Evolutionary conservation across 1,140 invertebrate genomes (phyloP).

Genomic region (Teleogryllus occipitalis): DNA sequence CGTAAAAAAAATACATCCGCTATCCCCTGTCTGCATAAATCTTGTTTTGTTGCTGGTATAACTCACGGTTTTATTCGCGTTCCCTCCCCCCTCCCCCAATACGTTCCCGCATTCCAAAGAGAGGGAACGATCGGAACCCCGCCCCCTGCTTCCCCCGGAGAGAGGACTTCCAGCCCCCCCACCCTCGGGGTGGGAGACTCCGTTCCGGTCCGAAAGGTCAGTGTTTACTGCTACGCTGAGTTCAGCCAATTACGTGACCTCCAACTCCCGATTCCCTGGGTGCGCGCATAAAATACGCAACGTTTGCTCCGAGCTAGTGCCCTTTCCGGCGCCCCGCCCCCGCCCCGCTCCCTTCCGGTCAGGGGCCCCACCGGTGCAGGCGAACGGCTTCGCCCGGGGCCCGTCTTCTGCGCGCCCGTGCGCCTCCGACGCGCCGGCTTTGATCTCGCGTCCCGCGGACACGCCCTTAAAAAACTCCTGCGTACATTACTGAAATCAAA

Average conservation of each 20-base stretch:
- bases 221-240: conserved; percentile 3
- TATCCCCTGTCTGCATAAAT: background rate
- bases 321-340: too few relatives aligned
- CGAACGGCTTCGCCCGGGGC: too few relatives aligned
- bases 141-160: background rate
- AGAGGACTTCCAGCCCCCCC: background rate
- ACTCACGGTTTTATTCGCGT: background rate
- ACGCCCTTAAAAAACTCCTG: too few relatives aligned
- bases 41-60: background rate
- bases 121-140: background rate
- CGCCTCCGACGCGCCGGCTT: too few relatives aligned
- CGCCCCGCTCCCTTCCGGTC: background rate
- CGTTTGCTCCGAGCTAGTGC: background rate
- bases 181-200: background rate
- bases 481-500: too few relatives aligned
- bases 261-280: background rate
- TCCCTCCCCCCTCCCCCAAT: background rate
- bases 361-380: background rate
- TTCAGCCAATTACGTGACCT: background rate
- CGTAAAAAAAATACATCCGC: background rate
- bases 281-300: background rate
- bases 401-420: too few relatives aligned
- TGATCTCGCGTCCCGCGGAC: too few relatives aligned
- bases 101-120: background rate
- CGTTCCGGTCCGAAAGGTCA: background rate